Percentiles rank a stretch among this genome's conserved stretches.
Evolutionary conservation across 2,797 vertebrate species (phyloP).

Genomic region (Ctenopoma multispine): DNA sequence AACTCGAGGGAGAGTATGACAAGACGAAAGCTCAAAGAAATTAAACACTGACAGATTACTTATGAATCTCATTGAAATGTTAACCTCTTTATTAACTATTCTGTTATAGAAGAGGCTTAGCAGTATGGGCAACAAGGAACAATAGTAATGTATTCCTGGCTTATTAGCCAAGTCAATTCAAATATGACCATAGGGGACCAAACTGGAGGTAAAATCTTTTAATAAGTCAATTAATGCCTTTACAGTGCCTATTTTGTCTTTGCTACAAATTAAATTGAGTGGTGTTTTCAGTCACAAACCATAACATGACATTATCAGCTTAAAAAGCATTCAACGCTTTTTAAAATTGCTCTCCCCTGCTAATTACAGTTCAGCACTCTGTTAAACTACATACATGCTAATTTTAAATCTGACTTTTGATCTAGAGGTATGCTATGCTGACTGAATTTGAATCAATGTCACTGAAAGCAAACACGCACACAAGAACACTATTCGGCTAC

Average conservation of each 20-base stretch:
- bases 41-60: constrained; percentile 75
- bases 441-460: constrained; percentile 52
- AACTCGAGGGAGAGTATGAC: constrained; percentile 65
- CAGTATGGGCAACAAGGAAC: constrained; percentile 45
- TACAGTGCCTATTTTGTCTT: constrained; percentile 59
- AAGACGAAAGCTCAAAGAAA: constrained; percentile 66
- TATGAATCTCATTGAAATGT: constrained; percentile 74
- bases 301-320: constrained; percentile 66
- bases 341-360: constrained; percentile 21
- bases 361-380: constrained; percentile 46
- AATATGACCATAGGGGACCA: constrained; percentile 65
- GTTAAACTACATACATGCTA: constrained; percentile 57
- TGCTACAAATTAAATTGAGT: constrained; percentile 68
- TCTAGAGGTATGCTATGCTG: constrained; percentile 49
- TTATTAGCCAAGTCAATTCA: constrained; percentile 73
- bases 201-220: constrained; percentile 68
- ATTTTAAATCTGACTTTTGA: constrained; percentile 71
- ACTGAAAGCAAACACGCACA: constrained; percentile 13
- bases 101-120: constrained; percentile 57
- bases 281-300: constrained; percentile 67
- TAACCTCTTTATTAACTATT: constrained; percentile 74
- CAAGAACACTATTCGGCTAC: neutral
- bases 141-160: constrained; percentile 51
- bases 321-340: constrained; percentile 53
- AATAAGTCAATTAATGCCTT: constrained; percentile 74